Base-by-base conservation (phyloP, 2,797 vertebrate species). In the Tachyglossus aculeatus region DNA sequence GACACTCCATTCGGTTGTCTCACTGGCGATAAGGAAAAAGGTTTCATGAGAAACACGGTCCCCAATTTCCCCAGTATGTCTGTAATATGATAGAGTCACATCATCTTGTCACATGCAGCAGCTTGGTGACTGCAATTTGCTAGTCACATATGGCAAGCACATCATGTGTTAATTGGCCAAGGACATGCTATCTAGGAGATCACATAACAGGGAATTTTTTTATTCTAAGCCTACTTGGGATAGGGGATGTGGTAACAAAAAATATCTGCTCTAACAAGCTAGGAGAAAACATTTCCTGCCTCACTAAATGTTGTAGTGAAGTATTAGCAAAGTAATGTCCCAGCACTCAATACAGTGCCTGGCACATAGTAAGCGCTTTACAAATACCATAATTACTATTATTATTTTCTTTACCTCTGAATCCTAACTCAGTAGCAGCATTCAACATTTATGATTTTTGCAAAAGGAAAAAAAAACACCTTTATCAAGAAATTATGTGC, bases 181-280 rank as follows among this genome's bases (percentile, higher is more conserved):
- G 56, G 62, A 81, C 84, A 77, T 71, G 37, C 65, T 65, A 75
- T 75, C 25, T 71, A 29, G 37, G 51, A 79, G 71, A 63, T 73
- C 68, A 71, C 73, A 83, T 69, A 22, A 63, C 51, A 67, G 52
- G 61, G 40, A 41, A 78, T 67, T 33, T 63, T 77, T 27, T 16
- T 62, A n/a, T 58, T 62, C 67, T 59, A 79, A 77, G 77, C 0
- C 75, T 55, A 45, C 68, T 29, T 19, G 45, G 5, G 45, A 57
- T n/a, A 74, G 40, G 57, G 13, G 40, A 48, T 27, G 56, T 43
- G 52, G 58, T 65, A 45, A n/a, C n/a, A 44, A 60, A 68, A 74
- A 66, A 1, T 33, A 41, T 51, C 43, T 22, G 11, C 39, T 40
- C 40, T 56, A 29, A 47, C 9, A 47, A 47, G 25, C 27, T 9